These are phyloP conservation scores for Harlomillsia oculata DNA, from an alignment of 1,140 invertebrate species.

Conservation along the genomic window DNA sequence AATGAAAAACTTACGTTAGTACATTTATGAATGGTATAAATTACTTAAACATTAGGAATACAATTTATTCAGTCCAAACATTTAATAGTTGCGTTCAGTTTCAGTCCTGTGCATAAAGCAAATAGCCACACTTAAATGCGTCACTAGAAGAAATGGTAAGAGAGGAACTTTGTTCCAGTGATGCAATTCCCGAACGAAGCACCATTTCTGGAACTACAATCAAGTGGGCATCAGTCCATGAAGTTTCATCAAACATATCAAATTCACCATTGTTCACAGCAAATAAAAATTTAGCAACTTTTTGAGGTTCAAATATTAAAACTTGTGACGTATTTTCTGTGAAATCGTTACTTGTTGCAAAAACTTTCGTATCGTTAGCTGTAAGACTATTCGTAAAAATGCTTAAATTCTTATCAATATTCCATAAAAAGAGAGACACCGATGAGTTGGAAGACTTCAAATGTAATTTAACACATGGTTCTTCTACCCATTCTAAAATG, in stretches of 20 bases:
- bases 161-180: not conserved
- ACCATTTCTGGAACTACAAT: slow-evolving; percentile 14
- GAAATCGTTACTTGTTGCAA: no score
- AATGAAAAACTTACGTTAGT: no score
- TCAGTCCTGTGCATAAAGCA: not conserved
- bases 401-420: slow-evolving; percentile 24
- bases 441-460: slow-evolving; percentile 3
- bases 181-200: not conserved
- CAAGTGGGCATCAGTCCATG: not conserved
- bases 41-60: no score
- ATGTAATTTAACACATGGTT: slow-evolving; percentile 18
- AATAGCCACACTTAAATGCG: slow-evolving; percentile 22
- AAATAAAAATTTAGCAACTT: slow-evolving; percentile 28
- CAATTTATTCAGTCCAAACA: no score
- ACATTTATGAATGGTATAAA: no score
- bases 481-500: slow-evolving; percentile 23
- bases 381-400: slow-evolving; percentile 1
- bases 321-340: no score
- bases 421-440: slow-evolving; percentile 23
- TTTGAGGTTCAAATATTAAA: not conserved
- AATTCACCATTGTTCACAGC: slow-evolving; percentile 1
- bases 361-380: not conserved
- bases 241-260: not conserved
- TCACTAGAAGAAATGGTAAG: slow-evolving; percentile 3
- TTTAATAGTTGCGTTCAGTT: no score